Evolutionary conservation across 2,113 vertebrate genomes (phyloP).

Genomic region (Neoarius graeffei): DNA sequence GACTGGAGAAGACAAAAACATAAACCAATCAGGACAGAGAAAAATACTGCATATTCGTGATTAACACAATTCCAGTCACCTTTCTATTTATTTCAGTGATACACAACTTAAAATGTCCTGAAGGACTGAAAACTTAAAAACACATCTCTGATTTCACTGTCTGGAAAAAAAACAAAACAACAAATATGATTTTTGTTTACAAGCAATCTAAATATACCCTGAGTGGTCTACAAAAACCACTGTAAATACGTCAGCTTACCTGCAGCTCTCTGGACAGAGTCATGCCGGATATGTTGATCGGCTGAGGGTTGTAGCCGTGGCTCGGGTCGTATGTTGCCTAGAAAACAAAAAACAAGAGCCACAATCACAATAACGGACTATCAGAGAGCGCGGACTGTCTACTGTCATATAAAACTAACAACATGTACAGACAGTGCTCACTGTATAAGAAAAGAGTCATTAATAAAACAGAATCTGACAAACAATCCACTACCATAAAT

Average conservation of each 20-base stretch:
- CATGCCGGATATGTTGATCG: constrained; percentile 83
- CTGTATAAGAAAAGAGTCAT: not conserved
- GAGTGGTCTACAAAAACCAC: not conserved
- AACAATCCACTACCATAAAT: not conserved
- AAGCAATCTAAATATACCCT: not conserved
- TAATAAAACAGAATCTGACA: not conserved
- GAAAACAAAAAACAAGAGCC: not conserved
- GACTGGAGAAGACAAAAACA: constrained; percentile 70
- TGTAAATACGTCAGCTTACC: constrained; percentile 60
- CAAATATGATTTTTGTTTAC: not conserved
- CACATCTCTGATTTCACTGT: not conserved
- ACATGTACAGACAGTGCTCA: not conserved
- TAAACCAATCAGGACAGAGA: not conserved
- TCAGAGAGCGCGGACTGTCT: not conserved
- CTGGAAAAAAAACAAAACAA: not conserved
- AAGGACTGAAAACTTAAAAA: not conserved
- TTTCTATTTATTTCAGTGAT: not conserved
- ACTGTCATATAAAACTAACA: not conserved
- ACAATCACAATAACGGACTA: not conserved
- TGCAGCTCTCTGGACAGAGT: constrained; percentile 89
- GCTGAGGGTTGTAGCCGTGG: constrained; percentile 89
- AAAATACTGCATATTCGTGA: not conserved
- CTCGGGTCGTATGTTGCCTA: constrained; percentile 85
- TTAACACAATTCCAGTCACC: not conserved
- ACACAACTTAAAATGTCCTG: not conserved